Base-by-base conservation (phyloP, 2,888 invertebrate genomes). In the Plutella xylostella region DNA sequence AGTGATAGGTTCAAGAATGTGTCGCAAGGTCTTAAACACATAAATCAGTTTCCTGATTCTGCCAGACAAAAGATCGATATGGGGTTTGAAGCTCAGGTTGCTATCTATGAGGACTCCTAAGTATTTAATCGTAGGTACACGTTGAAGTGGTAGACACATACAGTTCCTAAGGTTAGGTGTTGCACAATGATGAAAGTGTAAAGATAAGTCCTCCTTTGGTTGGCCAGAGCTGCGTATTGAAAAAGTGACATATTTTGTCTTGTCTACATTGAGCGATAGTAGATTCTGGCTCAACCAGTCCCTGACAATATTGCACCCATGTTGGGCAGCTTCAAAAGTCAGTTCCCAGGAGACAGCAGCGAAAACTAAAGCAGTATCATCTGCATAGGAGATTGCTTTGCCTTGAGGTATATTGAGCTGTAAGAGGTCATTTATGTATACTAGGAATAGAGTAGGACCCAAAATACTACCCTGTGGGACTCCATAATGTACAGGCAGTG, bases 381-480 rank as follows among this genome's bases (percentile, higher is more conserved):
- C 43, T 11, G 20, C 34, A 35, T 33, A 43, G 6, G 33, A 17
- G n/a, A 43, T 14, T 17, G 20, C 22, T 14, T 21, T 33, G 4
- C 43, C 35, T 18, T 15, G 12, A n/a, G 14, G 12, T 33, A 6
- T 5, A 3, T 34, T 21, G 2, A 44, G 12, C 3, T 18, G 3
- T 12, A n/a, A 28, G 3, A 44, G 44, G 25, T 40, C 42, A 30
- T 45, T 49, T 4, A 51, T 38, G 15, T 47, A 52, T 3, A 45
- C 31, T 21, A 49, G 22, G 18, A 49, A 49, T 7, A 50, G 33
- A 4, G 44, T 50, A 19, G 49, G 52, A 6, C 49, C 50, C 4
- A 50, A 17, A 17, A 50, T 45, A 18, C 45, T 51, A 4, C 48
- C 47, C 38, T 51, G 51, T 9, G 37, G 37, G 12, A 43, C 37